phyloP scores from a whole-genome alignment of 2,797 vertebrate genomes.

The Hypotaenidia philippensis region DNA sequence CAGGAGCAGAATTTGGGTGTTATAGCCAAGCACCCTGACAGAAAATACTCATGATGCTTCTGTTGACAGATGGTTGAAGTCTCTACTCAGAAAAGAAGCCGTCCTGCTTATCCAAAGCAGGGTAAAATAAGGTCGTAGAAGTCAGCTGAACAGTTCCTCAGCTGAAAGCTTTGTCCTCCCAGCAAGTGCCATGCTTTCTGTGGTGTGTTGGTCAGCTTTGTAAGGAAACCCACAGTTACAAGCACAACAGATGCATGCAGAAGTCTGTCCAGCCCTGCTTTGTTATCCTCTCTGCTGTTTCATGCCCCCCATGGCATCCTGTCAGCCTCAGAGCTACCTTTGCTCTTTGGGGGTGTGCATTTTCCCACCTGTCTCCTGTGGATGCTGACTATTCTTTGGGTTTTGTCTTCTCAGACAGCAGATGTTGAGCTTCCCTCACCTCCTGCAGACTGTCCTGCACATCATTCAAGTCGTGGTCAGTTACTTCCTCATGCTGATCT shows the following conservation, averaged over 20 bases:
- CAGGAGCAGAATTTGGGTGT: not conserved
- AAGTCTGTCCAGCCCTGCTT: not conserved
- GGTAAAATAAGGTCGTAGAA: not conserved
- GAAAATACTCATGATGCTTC: not conserved
- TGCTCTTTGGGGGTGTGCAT: not conserved
- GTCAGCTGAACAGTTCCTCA: not conserved
- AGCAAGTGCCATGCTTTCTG: not conserved
- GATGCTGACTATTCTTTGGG: slow-evolving; percentile 1
- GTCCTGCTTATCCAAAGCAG: not conserved
- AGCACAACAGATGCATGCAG: not conserved
- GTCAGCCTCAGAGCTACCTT: not conserved
- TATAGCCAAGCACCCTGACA: not conserved
- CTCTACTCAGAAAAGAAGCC: not conserved
- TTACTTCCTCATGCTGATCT: slow-evolving; percentile 97
- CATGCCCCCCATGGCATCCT: not conserved
- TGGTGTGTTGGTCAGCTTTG: not conserved
- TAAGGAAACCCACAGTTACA: not conserved
- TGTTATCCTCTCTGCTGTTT: not conserved
- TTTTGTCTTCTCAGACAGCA: slow-evolving; percentile 85
- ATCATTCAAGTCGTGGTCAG: slow-evolving; percentile 95
- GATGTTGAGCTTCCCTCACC: slow-evolving; percentile 93
- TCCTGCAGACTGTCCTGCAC: slow-evolving; percentile 93
- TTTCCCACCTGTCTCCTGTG: fast-evolving
- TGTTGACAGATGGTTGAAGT: not conserved
- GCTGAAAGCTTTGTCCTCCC: not conserved